These are phyloP conservation scores for Eurytoma californica DNA, from an alignment of 2,888 invertebrate genomes.

Conservation along the genomic window DNA sequence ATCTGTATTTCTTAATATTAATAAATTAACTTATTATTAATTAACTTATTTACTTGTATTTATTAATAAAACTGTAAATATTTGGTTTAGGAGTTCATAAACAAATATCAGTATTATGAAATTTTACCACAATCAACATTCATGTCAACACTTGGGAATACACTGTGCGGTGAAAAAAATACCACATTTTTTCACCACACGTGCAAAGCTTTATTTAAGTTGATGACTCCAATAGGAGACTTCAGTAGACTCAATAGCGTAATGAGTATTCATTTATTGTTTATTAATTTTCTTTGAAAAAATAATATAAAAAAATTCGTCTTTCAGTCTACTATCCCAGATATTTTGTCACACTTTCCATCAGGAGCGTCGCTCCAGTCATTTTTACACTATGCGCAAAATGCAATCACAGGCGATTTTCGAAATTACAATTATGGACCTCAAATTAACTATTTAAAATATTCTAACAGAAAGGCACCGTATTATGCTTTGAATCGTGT, in stretches of 20 bases:
- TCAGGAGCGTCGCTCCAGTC: conserved; percentile 20
- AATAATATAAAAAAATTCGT: neutral
- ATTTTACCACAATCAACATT: conserved; percentile 35
- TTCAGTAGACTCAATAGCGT: neutral
- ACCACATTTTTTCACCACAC: neutral
- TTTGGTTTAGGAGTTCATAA: conserved; percentile 26
- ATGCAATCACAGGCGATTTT: conserved; percentile 18
- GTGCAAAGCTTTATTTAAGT: conserved; percentile 11
- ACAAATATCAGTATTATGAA: conserved; percentile 2
- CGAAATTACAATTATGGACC: conserved; percentile 30
- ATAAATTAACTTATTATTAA: no score
- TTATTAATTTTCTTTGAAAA: no score
- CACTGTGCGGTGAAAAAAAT: conserved; percentile 19
- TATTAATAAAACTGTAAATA: no score
- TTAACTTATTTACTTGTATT: no score
- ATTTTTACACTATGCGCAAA: conserved; percentile 23
- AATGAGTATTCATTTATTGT: neutral
- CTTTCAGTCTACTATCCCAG: neutral
- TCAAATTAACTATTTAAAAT: conserved; percentile 26
- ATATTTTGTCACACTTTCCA: conserved; percentile 21
- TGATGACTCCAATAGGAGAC: conserved; percentile 7
- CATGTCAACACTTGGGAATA: neutral
- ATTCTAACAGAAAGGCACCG: conserved; percentile 11
- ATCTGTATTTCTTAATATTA: no score
- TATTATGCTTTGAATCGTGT: conserved; percentile 25